Base-by-base conservation (phyloP, 2,113 vertebrate genomes). In the Lepus americanus region DNA sequence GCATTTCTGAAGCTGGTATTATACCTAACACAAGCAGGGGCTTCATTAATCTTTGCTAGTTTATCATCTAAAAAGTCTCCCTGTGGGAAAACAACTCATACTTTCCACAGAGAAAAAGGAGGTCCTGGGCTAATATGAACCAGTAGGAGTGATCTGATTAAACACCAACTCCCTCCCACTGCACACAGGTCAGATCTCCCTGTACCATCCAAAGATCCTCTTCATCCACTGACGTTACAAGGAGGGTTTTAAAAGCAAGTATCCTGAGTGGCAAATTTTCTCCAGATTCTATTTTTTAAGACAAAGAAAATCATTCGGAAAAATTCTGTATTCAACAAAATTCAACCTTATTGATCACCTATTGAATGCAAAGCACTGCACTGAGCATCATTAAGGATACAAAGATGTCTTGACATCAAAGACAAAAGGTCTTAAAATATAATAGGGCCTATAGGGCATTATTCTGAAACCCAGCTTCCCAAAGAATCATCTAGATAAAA, bases 311-410 rank as follows among this genome's bases (percentile, higher is more conserved):
- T 49, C 27, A 91, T 39, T 69, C 51, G 6, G 72, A 80, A 90
- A 69, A 36, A 61, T 78, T 77, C 90, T 69, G 78, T 39, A 63
- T 86, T 74, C 72, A 89, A 64, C 12, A 69, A 95, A 96, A 90
- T 70, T 80, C 61, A 87, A 72, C 31, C 17, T 36, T 44, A 84
- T 0, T 80, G 77, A 86, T 93, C 36, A 63, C 9, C 83, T 92
- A 53, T 0, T 87, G 23, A 90, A 94, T 20, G 1, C 49, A 92
- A 92, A 76, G 61, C 44, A 84, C 59, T 55, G 2, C 51, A 31
- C 14, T 70, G 27, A 27, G 22, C 55, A 90, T 81, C 77, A 83
- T 49, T 84, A 88, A 78, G 72, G 59, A 92, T 33, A 74, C 14
- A 84, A 39, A 74, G 14, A 93, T 12, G 59, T 79, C 66, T 87